A percentile compares a stretch with the other conserved stretches of the same genome.
Evolutionary conservation across 2,797 vertebrate species (phyloP).

Genomic region (Alcedo quadribrachys): DNA sequence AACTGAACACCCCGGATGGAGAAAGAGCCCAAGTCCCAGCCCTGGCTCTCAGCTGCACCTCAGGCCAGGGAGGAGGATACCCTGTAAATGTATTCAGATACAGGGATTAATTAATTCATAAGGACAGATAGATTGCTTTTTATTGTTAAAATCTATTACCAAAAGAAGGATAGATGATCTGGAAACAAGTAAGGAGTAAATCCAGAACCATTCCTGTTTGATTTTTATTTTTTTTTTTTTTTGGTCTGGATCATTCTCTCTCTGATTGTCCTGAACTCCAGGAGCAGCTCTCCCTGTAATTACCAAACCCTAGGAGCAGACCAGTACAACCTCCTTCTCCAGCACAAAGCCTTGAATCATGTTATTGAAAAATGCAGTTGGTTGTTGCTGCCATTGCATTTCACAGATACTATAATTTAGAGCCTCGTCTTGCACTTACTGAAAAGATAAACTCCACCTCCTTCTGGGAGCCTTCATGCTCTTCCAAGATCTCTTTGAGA

Average conservation of each 20-base stretch:
- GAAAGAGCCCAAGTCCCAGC: not conserved
- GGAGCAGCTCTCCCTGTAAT: not conserved
- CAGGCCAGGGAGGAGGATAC: not conserved
- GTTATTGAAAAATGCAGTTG: not conserved
- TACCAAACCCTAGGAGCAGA: not conserved
- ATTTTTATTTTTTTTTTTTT: not conserved
- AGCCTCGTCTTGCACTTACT: not conserved
- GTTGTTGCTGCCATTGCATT: not conserved
- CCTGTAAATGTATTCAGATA: not conserved
- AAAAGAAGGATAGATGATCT: not conserved
- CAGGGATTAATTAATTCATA: not conserved
- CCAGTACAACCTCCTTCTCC: not conserved
- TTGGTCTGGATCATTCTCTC: not conserved
- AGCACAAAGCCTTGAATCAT: not conserved
- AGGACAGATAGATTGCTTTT: not conserved
- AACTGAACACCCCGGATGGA: not conserved
- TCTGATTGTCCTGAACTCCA: not conserved
- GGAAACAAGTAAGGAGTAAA: not conserved
- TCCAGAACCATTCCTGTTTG: not conserved
- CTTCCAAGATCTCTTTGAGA: not conserved
- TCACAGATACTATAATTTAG: not conserved
- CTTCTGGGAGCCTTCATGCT: not conserved
- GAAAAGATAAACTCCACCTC: slow-evolving; percentile 23
- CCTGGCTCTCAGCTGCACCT: not conserved
- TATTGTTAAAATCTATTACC: not conserved